A percentile compares a stretch with the other conserved stretches of the same genome.
Evolutionary conservation across 2,888 invertebrate species (phyloP).

Genomic region (Tipula confusa): DNA sequence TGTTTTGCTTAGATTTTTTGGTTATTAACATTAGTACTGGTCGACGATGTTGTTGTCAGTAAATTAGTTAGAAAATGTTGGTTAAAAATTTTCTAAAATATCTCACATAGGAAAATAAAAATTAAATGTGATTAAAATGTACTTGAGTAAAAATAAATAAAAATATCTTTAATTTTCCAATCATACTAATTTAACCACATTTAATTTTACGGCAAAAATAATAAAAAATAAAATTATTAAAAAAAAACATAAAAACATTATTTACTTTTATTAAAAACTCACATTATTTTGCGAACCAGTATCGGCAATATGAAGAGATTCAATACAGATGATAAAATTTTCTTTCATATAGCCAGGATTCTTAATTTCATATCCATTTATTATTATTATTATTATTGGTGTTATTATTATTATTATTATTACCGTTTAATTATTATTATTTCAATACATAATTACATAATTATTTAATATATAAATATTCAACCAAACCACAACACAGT

Average conservation of each 20-base stretch:
- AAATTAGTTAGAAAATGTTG: background rate
- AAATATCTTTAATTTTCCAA: background rate
- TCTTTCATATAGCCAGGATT: conserved; percentile 96
- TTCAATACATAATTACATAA: background rate
- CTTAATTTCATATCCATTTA: conserved; percentile 48
- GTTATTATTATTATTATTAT: background rate
- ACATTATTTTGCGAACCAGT: conserved; percentile 82
- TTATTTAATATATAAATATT: background rate
- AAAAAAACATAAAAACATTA: conserved; percentile 33
- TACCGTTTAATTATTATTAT: background rate
- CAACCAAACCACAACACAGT: background rate
- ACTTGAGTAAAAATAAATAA: background rate
- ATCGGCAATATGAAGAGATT: conserved; percentile 90
- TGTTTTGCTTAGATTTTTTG: background rate
- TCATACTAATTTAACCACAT: conserved; percentile 29
- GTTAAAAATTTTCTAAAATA: background rate
- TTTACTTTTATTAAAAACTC: conserved; percentile 52
- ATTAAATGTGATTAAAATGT: background rate
- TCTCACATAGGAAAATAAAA: background rate
- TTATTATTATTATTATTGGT: background rate
- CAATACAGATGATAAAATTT: conserved; percentile 88
- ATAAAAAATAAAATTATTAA: background rate
- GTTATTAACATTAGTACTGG: background rate
- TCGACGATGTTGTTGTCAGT: background rate
- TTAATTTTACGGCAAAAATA: conserved; percentile 6